These are phyloP conservation scores for Turritopsis dohrnii DNA, from an alignment of 30 jellyfish, hydroid and myxozoan species.

Conservation along the genomic window DNA sequence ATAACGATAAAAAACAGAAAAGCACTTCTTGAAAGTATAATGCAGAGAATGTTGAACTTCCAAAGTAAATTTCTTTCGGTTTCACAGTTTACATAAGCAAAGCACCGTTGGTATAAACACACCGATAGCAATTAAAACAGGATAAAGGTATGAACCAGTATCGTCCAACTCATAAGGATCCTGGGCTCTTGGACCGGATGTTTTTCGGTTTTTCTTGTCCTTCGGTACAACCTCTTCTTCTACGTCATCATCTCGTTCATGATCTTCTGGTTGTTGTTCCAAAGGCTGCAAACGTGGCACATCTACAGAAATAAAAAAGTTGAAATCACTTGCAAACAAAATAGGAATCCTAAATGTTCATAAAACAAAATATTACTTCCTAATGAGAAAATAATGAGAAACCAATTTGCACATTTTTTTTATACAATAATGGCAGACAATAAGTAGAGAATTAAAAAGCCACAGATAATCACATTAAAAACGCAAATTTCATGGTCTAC, in stretches of 20 bases:
- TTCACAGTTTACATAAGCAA: conserved; percentile 73
- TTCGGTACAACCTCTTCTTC: conserved; percentile 69
- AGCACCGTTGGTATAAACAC: conserved; percentile 87
- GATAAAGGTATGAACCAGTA: conserved; percentile 45
- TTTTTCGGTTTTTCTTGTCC: conserved; percentile 75
- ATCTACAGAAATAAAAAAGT: conserved; percentile 27
- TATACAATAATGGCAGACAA: no score
- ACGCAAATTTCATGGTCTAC: neutral
- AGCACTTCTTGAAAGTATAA: no score
- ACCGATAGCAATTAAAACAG: conserved; percentile 77
- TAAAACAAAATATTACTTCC: no score
- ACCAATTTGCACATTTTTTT: no score
- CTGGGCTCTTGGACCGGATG: conserved; percentile 87
- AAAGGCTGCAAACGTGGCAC: conserved; percentile 76
- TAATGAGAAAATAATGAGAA: no score
- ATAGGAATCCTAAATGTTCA: no score
- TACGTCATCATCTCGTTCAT: conserved; percentile 56
- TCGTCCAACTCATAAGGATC: conserved; percentile 89
- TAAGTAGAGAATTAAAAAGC: no score
- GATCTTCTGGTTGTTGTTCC: conserved; percentile 52
- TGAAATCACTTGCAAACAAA: neutral
- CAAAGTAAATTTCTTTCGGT: neutral
- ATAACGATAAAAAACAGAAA: no score
- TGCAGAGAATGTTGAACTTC: neutral
- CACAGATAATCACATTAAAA: no score